These are phyloP conservation scores for Ondatra zibethicus DNA, from an alignment of 2,113 vertebrate genomes.

Conservation along the genomic window DNA sequence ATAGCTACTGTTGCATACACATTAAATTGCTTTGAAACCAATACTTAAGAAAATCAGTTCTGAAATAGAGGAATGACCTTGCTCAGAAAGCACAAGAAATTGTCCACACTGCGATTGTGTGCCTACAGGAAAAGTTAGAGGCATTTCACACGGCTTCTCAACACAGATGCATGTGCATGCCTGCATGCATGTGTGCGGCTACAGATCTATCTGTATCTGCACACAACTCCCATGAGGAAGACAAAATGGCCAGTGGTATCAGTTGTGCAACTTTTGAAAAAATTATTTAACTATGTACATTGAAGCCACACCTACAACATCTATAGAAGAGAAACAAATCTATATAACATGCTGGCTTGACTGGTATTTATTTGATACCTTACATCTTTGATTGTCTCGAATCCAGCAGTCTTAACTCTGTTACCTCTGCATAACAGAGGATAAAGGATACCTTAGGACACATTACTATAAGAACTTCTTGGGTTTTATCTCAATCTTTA, in stretches of 20 bases:
- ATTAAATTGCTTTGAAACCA: slow-evolving; percentile 29
- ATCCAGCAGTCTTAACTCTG: not conserved
- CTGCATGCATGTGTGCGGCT: too few species aligned
- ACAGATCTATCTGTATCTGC: too few species aligned
- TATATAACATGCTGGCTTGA: not conserved
- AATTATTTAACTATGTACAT: not conserved
- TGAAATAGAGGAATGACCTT: not conserved
- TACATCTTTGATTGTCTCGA: not conserved
- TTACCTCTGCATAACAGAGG: not conserved
- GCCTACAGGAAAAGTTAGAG: not conserved
- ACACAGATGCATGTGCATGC: not conserved
- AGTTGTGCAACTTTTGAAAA: not conserved
- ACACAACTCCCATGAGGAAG: not conserved
- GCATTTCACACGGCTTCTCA: not conserved
- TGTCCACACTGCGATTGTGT: not conserved
- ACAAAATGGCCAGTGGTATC: not conserved
- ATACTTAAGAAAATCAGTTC: slow-evolving; percentile 33
- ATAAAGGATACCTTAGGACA: not conserved
- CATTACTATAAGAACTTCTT: not conserved
- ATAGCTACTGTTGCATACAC: not conserved
- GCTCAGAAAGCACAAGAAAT: not conserved
- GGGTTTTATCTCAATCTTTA: not conserved
- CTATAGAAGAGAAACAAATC: not conserved
- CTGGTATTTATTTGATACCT: not conserved
- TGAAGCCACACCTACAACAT: not conserved